These are phyloP conservation scores for Ormyrus pomaceus DNA, from an alignment of 2,888 invertebrate species.

Conservation along the genomic window DNA sequence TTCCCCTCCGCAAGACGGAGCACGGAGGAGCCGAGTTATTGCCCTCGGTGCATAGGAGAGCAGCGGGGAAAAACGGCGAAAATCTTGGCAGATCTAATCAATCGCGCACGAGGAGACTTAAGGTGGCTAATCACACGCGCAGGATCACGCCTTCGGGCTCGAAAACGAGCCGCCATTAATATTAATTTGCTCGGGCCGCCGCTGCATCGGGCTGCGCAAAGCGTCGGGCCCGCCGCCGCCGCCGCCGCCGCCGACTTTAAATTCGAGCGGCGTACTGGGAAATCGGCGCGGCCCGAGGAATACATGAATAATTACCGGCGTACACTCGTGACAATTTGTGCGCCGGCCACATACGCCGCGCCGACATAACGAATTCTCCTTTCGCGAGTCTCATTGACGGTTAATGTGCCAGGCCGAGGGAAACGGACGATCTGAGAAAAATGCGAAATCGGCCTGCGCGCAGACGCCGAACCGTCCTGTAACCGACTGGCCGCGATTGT, in stretches of 20 bases:
- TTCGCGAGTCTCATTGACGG: too few species aligned
- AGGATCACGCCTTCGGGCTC: constrained; percentile 59
- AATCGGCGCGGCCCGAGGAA: constrained; percentile 63
- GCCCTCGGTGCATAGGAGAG: too few species aligned
- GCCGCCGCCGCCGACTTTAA: constrained; percentile 58
- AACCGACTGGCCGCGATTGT: not conserved
- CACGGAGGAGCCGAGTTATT: too few species aligned
- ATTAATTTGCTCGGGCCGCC: constrained; percentile 61
- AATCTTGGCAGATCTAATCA: constrained; percentile 49
- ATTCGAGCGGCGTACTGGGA: constrained; percentile 62
- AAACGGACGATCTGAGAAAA: not conserved
- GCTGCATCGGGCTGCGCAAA: constrained; percentile 38
- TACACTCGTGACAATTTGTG: constrained; percentile 40
- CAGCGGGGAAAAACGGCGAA: constrained; percentile 14
- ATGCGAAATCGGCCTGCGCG: constrained; percentile 3
- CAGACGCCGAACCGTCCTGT: too few species aligned
- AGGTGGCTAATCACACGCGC: constrained; percentile 54
- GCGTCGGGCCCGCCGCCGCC: not conserved
- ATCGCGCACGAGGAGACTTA: constrained; percentile 51
- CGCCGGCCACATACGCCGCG: not conserved
- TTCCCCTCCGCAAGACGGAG: too few species aligned
- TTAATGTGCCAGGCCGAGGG: too few species aligned
- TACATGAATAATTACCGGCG: constrained; percentile 64
- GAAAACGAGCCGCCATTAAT: constrained; percentile 64
- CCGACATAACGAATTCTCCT: not conserved